These are phyloP conservation scores for Cryptotermes secundus DNA, from an alignment of 1,140 invertebrate genomes.

Conservation along the genomic window DNA sequence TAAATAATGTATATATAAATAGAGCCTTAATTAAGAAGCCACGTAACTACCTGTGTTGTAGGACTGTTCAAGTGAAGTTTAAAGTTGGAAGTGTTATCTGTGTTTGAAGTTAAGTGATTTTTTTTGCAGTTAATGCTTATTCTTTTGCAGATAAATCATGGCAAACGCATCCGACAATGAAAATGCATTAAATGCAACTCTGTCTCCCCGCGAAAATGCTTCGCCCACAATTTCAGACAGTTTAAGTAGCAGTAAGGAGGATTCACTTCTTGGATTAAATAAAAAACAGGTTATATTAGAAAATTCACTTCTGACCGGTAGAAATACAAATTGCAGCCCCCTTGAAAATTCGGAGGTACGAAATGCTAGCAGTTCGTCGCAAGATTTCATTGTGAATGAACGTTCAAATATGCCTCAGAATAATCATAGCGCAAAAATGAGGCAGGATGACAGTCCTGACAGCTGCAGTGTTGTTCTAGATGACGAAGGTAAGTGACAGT, in stretches of 20 bases:
- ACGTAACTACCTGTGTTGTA: no score
- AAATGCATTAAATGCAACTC: not conserved
- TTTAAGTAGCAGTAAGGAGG: not conserved
- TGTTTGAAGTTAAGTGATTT: no score
- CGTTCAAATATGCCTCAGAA: not conserved
- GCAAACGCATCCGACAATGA: not conserved
- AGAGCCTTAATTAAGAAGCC: no score
- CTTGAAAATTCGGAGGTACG: not conserved
- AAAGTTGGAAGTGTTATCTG: no score
- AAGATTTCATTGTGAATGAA: not conserved
- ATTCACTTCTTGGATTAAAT: not conserved
- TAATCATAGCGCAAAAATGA: constrained; percentile 25
- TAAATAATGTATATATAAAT: no score
- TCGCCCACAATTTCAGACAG: not conserved
- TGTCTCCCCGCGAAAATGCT: not conserved
- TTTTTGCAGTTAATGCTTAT: no score
- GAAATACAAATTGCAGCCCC: not conserved
- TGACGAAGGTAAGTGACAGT: constrained; percentile 37
- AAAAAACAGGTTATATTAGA: not conserved
- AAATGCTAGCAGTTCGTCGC: not conserved
- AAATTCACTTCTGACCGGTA: not conserved
- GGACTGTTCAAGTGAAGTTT: no score
- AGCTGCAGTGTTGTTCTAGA: constrained; percentile 32
- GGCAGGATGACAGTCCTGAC: constrained; percentile 31
- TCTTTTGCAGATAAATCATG: constrained; percentile 2